Evolutionary conservation across 2,888 invertebrate genomes (phyloP), one percentile per base, ranked within the genome.

Genomic region (Melanotus villosus): DNA sequence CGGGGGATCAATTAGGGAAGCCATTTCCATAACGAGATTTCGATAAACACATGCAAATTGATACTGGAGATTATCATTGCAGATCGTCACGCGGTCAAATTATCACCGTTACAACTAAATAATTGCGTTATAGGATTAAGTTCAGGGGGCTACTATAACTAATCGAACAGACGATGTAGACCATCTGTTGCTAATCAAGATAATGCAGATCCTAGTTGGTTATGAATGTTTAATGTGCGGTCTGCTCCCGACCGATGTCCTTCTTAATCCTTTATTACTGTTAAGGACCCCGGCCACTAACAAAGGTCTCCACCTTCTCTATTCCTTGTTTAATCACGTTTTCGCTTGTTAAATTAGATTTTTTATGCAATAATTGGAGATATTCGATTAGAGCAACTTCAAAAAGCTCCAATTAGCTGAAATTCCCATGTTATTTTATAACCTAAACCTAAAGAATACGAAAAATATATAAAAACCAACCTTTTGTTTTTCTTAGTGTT

Each of bases 161-260:
- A 69, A 60, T 57, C 66, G 47, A 72, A 64, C 47, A 58, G 52
- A 65, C 65, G 62, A 65, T 50, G 52, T 54, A 36, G 58, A 70
- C 70, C 72, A 72, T 70, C 70, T 70, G 68, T 72, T 68, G 68
- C 70, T 74, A 74, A 74, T 74, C 71, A 71, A 73, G 62, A 71
- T 74, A 70, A 70, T 68, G 65, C 62, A 65, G 57, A 68, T 66
- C 52, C 68, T 60, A 59, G 68, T 68, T 56, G 70, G 60, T 73
- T 72, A 72, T 75, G 73, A 75, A 75, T 75, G 73, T 75, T 75
- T 73, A 75, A 75, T 75, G 69, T 65, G 58, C 43, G 67, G 72
- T 58, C 34, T 41, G 58, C 38, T 66, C 52, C 30, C 21, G 30
- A 32, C 26, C 62, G 60, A 26, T 60, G 56, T 65, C 57, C 59